Evolutionary conservation across 2,888 invertebrate genomes (phyloP).

Genomic region (Prenolepis imparis): DNA sequence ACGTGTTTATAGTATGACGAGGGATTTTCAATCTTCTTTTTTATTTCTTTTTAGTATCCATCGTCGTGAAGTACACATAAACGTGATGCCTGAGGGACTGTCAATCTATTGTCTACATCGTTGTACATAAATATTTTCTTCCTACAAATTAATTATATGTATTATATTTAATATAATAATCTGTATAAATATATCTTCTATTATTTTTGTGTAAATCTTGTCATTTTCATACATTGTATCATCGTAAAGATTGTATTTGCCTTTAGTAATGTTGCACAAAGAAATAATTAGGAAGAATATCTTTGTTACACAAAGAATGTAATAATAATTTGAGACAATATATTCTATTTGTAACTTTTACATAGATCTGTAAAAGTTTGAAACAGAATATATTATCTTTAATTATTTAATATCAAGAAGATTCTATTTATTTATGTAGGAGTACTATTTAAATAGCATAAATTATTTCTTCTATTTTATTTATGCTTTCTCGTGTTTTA

Average conservation of each 20-base stretch:
- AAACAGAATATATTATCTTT: neutral
- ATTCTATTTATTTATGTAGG: neutral
- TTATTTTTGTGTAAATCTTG: constrained; percentile 24
- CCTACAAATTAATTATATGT: constrained; percentile 58
- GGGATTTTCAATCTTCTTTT: neutral
- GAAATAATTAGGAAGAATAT: neutral
- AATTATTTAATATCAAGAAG: neutral
- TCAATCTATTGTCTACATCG: constrained; percentile 39
- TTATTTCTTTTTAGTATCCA: constrained; percentile 80
- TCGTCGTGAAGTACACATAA: constrained; percentile 81
- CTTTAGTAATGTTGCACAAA: neutral
- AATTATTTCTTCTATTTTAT: neutral
- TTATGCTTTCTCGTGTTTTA: neutral
- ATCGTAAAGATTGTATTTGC: neutral
- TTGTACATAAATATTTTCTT: constrained; percentile 66
- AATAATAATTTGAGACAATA: neutral
- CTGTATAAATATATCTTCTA: constrained; percentile 32
- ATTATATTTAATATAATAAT: constrained; percentile 52
- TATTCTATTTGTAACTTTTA: constrained; percentile 3
- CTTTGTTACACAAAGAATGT: too few relatives aligned
- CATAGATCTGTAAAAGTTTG: neutral
- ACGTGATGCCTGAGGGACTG: constrained; percentile 51
- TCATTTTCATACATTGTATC: neutral
- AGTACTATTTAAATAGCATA: neutral
- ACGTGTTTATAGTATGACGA: neutral